phyloP scores from a whole-genome alignment of 2,113 vertebrate species.

The Paraplagusia blochii region DNA sequence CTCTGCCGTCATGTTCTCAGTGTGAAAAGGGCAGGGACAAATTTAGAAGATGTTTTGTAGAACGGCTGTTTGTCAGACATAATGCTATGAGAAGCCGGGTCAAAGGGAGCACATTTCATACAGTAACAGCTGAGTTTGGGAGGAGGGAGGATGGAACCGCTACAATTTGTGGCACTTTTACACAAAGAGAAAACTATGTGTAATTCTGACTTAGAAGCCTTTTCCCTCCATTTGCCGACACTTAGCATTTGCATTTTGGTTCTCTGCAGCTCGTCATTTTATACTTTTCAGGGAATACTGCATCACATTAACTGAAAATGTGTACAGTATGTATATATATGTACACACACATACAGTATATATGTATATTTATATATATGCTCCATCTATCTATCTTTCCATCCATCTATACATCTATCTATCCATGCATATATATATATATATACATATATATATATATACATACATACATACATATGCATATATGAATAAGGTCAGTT shows the following conservation, averaged over 20 bases:
- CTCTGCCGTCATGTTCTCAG: constrained; percentile 40
- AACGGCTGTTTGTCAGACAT: constrained; percentile 44
- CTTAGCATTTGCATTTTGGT: neutral
- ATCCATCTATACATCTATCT: too few relatives aligned
- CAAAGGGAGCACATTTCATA: constrained; percentile 28
- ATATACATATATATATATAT: too few relatives aligned
- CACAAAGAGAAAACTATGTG: neutral
- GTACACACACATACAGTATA: too few relatives aligned
- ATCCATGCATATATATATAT: too few relatives aligned
- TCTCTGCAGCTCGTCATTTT: too few relatives aligned
- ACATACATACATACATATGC: too few relatives aligned
- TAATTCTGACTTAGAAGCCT: neutral
- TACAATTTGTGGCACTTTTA: constrained; percentile 22
- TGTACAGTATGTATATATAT: too few relatives aligned
- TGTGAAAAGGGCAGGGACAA: constrained; percentile 60
- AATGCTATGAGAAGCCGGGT: constrained; percentile 29
- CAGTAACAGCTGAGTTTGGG: constrained; percentile 24
- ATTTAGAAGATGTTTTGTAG: constrained; percentile 54
- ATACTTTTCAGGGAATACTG: too few relatives aligned
- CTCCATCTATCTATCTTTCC: too few relatives aligned
- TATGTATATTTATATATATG: too few relatives aligned
- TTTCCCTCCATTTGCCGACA: neutral
- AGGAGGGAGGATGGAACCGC: constrained; percentile 2
- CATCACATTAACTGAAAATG: too few relatives aligned
- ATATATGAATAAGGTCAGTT: too few relatives aligned